phyloP scores from a whole-genome alignment of 2,113 vertebrate species.

The Pandion haliaetus region DNA sequence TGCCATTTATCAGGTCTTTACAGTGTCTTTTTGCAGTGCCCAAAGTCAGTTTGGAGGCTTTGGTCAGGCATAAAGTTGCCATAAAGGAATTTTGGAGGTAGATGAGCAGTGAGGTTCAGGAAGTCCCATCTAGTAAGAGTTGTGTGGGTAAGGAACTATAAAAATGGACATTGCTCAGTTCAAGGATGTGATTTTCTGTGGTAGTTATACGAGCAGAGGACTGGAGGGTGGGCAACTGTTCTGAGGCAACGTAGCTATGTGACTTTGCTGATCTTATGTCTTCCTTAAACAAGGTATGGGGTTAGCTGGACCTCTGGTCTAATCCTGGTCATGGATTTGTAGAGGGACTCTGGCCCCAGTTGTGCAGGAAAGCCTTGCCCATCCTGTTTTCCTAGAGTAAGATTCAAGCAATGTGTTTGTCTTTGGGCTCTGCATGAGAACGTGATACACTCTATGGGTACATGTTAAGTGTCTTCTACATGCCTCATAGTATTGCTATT shows the following conservation, averaged over 20 bases:
- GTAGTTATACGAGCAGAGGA: rapidly evolving
- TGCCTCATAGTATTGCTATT: not conserved
- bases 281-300: not conserved
- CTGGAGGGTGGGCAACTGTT: not conserved
- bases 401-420: rapidly evolving
- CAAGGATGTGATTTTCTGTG: not conserved
- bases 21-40: not conserved
- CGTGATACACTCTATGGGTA: rapidly evolving
- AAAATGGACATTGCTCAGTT: not conserved
- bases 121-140: not conserved
- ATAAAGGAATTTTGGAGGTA: rapidly evolving
- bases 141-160: not conserved
- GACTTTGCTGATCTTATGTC: not conserved
- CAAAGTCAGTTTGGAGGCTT: not conserved
- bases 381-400: not conserved
- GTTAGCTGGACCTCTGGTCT: not conserved
- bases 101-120: not conserved
- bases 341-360: no score
- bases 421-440: not conserved
- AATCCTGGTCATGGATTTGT: not conserved
- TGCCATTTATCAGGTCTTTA: not conserved
- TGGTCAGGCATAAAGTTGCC: not conserved
- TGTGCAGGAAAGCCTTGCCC: not conserved
- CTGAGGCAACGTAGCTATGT: rapidly evolving
- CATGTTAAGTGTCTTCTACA: rapidly evolving